phyloP scores from a whole-genome alignment of 1,140 invertebrate species.

The Heterodera carotae region DNA sequence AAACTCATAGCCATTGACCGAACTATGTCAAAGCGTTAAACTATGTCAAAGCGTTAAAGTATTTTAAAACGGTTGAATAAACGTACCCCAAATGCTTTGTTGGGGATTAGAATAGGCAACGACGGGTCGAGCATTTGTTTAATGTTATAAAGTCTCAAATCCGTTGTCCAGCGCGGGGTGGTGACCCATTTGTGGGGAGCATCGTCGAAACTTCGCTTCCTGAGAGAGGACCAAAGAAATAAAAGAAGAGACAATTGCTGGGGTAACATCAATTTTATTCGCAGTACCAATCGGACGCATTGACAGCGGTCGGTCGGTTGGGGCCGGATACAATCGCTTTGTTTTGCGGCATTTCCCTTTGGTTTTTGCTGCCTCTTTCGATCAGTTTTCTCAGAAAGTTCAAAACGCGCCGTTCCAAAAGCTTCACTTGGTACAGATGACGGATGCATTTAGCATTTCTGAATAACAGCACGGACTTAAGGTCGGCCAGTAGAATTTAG shows the following conservation, averaged over 20 bases:
- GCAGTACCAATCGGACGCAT: neutral
- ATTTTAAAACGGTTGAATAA: no score
- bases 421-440: neutral
- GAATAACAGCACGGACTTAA: neutral
- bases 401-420: neutral
- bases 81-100: constrained; percentile 26
- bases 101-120: constrained; percentile 45
- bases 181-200: constrained; percentile 26
- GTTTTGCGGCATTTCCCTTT: neutral
- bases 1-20: constrained; percentile 8
- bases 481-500: neutral
- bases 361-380: neutral
- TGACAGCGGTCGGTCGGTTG: neutral
- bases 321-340: neutral
- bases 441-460: neutral
- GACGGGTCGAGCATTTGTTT: constrained; percentile 52
- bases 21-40: no score
- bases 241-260: neutral
- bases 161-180: constrained; percentile 39
- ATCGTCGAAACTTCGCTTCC: neutral
- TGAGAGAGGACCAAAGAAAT: neutral
- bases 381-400: constrained; percentile 6
- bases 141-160: constrained; percentile 46
- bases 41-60: no score
- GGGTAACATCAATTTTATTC: neutral